Conservation (phyloP, 2,113 vertebrate genomes). For the Lates calcarifer region DNA sequence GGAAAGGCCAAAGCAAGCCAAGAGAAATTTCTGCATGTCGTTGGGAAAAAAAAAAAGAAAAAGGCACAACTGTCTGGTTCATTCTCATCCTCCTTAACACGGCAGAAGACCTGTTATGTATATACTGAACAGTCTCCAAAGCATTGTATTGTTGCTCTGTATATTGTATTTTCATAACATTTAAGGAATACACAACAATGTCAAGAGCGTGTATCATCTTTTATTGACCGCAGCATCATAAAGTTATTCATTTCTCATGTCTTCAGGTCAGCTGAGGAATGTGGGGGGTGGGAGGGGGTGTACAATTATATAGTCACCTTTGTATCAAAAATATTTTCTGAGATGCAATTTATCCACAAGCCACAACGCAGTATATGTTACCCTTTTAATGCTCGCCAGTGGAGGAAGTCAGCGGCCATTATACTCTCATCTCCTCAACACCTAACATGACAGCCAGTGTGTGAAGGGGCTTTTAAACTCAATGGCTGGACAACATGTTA, state of each 20-base stretch:
- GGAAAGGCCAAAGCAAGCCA: slow-evolving; percentile 49
- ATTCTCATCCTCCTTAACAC: slow-evolving; percentile 62
- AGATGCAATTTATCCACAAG: slow-evolving; percentile 41
- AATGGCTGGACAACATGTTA: slow-evolving; percentile 73
- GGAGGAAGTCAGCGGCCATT: slow-evolving; percentile 40
- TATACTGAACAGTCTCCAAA: slow-evolving; percentile 72
- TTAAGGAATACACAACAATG: slow-evolving; percentile 80
- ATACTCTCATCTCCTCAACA: slow-evolving; percentile 42
- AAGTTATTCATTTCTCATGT: slow-evolving; percentile 26
- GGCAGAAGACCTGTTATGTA: slow-evolving; percentile 69
- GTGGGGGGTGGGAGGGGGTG: not conserved
- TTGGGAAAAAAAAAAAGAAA: slow-evolving; percentile 34
- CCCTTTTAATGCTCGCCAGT: slow-evolving; percentile 5
- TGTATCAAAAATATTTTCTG: slow-evolving; percentile 34
- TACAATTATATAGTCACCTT: slow-evolving; percentile 42
- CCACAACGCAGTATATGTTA: slow-evolving; percentile 26
- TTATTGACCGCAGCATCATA: slow-evolving; percentile 51
- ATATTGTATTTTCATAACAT: slow-evolving; percentile 85
- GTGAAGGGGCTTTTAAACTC: slow-evolving; percentile 56
- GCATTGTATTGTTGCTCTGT: slow-evolving; percentile 81
- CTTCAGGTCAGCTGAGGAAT: not conserved
- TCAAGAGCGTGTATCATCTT: slow-evolving; percentile 60
- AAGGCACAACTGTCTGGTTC: slow-evolving; percentile 64
- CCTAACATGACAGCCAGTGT: slow-evolving; percentile 34
- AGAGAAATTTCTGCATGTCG: slow-evolving; percentile 69